Base-by-base conservation (phyloP, 2,888 invertebrate genomes). In the Stenoptilia bipunctidactyla region DNA sequence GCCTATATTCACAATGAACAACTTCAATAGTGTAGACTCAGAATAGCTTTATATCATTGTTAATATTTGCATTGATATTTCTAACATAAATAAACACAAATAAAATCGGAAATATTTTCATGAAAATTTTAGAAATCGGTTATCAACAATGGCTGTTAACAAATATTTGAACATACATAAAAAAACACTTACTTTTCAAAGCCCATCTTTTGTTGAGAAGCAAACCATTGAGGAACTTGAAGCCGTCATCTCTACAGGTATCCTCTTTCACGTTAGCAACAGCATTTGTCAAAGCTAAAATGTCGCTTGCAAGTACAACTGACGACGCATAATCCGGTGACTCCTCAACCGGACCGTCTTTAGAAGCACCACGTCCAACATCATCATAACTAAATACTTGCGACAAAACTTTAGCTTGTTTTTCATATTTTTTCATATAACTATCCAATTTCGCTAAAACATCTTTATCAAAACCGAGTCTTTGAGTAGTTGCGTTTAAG, bases 181-280 rank as follows among this genome's bases (percentile, higher is more conserved):
- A n/a, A n/a, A 20, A 20, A 5, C 49, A 85, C 86, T 85, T 53
- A 87, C 86, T 85, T 58, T 85, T 77, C 48, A 86, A 58, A n/a
- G 87, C 86, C 86, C 86, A 87, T 64, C 79, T 66, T 51, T 85
- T 83, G 49, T 85, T 83, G 55, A 64, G 56, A 9, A 80, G 63
- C 42, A 87, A 58, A 41, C 84, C 85, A 51, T 83, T 72, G 45
- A 87, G 52, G 34, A 85, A 79, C 40, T 66, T 62, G 45, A 73
- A 71, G 0, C 82, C 85, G 41, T 87, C 86, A 34, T 80, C 74
- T 41, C 82, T 69, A 57, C 87, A 87, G 1, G 61, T 51, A 25
- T 63, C 61, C 40, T 83, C 80, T 45, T 77, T 61, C 27, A 87
- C 72, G 43, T 72, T 74, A 8, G 76, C 70, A 30, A 86, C 66